A percentile compares a stretch with the other conserved stretches of the same genome.
Conservation (phyloP, 2,113 vertebrate genomes). For the Damaliscus lunatus region DNA sequence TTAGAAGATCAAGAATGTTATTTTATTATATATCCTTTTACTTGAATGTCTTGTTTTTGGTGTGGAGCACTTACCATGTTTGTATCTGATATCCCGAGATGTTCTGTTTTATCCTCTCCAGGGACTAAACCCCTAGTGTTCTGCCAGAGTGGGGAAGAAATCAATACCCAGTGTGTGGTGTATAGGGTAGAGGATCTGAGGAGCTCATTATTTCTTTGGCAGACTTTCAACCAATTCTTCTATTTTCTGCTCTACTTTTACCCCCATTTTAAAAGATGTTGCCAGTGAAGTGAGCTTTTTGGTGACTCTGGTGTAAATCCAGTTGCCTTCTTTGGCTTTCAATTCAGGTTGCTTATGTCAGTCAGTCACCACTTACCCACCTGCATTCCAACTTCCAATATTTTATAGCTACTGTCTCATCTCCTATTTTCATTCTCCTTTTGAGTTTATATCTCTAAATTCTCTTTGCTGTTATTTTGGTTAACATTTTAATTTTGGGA, state of each 20-base stretch:
- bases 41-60: not conserved
- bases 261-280: not conserved
- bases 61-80: not conserved
- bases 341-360: not conserved
- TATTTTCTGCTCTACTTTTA: not conserved
- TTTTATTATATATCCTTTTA: not conserved
- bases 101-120: not conserved
- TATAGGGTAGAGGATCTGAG: not conserved
- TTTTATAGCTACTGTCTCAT: not conserved
- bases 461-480: constrained; percentile 7
- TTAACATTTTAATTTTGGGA: constrained; percentile 2
- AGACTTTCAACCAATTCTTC: not conserved
- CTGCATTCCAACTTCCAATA: not conserved
- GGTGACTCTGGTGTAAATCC: not conserved
- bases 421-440: not conserved
- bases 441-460: not conserved
- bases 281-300: not conserved
- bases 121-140: not conserved
- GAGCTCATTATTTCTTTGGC: not conserved
- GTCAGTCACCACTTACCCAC: not conserved
- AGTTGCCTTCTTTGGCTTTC: not conserved
- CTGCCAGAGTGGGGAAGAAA: not conserved
- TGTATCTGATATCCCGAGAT: not conserved
- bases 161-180: not conserved
- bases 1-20: not conserved